These are phyloP conservation scores for Cryptocheilus praepositus DNA, from an alignment of 2,888 invertebrate species.

Conservation along the genomic window DNA sequence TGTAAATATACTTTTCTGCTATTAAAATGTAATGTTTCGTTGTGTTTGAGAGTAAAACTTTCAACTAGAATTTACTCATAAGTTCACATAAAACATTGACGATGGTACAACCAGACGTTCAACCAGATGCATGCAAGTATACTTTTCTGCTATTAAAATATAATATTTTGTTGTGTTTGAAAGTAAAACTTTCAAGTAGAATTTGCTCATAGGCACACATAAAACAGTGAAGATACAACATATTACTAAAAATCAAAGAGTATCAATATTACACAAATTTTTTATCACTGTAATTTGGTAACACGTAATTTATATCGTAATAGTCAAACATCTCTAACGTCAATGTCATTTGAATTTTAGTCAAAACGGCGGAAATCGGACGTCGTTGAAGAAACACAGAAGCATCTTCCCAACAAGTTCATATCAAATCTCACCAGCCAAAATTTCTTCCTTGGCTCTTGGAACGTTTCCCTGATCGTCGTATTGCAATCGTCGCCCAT, in stretches of 20 bases:
- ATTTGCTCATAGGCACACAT: neutral
- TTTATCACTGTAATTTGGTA: no score
- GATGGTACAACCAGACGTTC: neutral
- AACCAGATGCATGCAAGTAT: neutral
- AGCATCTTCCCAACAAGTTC: neutral
- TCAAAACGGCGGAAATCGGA: neutral
- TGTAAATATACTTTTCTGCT: neutral
- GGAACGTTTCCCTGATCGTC: conserved; percentile 63
- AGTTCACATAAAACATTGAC: no score
- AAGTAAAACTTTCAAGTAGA: neutral
- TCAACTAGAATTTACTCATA: neutral
- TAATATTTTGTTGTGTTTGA: neutral
- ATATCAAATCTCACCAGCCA: conserved; percentile 63
- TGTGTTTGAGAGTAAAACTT: neutral
- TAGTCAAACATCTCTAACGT: neutral
- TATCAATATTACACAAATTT: neutral
- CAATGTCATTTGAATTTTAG: conserved; percentile 1
- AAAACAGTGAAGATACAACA: neutral
- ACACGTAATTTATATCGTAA: conserved; percentile 1
- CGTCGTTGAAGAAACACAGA: no score
- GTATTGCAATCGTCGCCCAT: conserved; percentile 59
- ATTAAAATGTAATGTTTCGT: neutral
- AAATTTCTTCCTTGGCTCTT: conserved; percentile 67
- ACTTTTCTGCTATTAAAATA: neutral
- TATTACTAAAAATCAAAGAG: neutral